Conservation (phyloP, 2,888 invertebrate genomes). For the Pteria penguin region DNA sequence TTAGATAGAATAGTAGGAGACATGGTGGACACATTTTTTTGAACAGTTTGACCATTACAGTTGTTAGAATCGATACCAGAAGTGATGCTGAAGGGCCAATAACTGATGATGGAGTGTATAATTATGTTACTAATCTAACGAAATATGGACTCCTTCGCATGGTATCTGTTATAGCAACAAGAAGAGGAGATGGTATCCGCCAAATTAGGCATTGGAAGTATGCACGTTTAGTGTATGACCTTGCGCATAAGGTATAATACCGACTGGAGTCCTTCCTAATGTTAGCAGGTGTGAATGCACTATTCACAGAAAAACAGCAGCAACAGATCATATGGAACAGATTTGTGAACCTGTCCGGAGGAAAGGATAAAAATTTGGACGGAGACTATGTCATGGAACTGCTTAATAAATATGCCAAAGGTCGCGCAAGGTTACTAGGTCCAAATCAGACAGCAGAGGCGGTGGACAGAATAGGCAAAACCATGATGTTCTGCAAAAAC, state of each 20-base stretch:
- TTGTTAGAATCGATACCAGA: neutral
- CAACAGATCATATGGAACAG: constrained; percentile 29
- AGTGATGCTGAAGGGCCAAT: neutral
- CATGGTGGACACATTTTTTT: constrained; percentile 22
- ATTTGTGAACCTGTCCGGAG: constrained; percentile 28
- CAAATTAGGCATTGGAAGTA: constrained; percentile 28
- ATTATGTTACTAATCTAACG: constrained; percentile 12
- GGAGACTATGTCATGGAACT: constrained; percentile 37
- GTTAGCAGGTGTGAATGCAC: constrained; percentile 26
- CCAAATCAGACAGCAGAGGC: constrained; percentile 24
- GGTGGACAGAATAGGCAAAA: constrained; percentile 30
- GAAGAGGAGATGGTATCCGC: constrained; percentile 19
- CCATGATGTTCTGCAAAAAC: constrained; percentile 25
- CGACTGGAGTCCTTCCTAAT: constrained; percentile 25
- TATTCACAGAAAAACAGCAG: constrained; percentile 22
- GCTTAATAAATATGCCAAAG: constrained; percentile 31
- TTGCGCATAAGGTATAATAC: constrained; percentile 24
- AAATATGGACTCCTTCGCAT: constrained; percentile 13
- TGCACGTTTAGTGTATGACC: constrained; percentile 25
- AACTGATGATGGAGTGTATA: neutral
- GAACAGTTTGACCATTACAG: neutral
- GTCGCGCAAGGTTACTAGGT: constrained; percentile 21
- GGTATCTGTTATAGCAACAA: constrained; percentile 14
- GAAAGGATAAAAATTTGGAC: constrained; percentile 24
- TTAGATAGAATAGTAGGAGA: constrained; percentile 4